Evolutionary conservation across 2,113 vertebrate genomes (phyloP).

Genomic region (Hymenochirus boettgeri): DNA sequence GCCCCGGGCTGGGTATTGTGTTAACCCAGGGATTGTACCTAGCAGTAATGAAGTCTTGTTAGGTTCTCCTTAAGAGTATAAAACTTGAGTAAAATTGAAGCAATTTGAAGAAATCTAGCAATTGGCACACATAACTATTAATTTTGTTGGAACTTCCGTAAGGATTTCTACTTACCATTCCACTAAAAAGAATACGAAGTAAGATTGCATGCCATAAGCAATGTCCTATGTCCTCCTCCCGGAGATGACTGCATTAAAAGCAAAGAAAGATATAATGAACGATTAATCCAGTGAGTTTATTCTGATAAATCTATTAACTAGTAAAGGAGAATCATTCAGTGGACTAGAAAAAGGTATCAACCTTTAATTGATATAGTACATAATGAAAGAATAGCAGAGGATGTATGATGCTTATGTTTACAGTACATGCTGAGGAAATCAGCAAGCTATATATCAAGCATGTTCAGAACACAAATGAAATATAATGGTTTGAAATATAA

Average conservation of each 20-base stretch:
- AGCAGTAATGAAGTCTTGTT: too few relatives aligned
- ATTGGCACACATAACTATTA: too few relatives aligned
- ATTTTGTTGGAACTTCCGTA: too few relatives aligned
- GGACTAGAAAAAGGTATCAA: not conserved
- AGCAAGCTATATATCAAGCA: conserved; percentile 20
- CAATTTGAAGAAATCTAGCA: too few relatives aligned
- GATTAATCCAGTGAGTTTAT: fast-evolving
- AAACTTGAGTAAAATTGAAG: too few relatives aligned
- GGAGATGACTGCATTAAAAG: conserved; percentile 75
- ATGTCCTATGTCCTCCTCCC: conserved; percentile 88
- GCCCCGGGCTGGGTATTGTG: too few relatives aligned
- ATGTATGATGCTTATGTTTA: not conserved
- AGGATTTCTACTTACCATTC: conserved; percentile 74
- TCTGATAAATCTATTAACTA: not conserved
- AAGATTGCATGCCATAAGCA: conserved; percentile 91
- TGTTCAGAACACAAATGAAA: not conserved
- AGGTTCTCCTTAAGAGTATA: too few relatives aligned
- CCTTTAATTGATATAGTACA: not conserved
- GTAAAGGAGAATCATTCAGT: conserved; percentile 1
- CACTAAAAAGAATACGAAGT: conserved; percentile 88
- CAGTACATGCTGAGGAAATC: conserved; percentile 7
- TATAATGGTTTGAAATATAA: not conserved
- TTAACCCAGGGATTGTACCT: too few relatives aligned
- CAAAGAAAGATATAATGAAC: conserved; percentile 40
- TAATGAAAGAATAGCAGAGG: not conserved